A percentile compares a stretch with the other conserved stretches of the same genome.
Evolutionary conservation across 2,113 vertebrate species (phyloP).

Genomic region (mouse (Mus musculus)): GRCm39 chr12:3912501-3913000

Average conservation of each 20-base stretch:
- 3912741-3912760: neutral
- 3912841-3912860: neutral
- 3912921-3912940: neutral
- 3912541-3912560: neutral
- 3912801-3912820: neutral
- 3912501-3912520: constrained; percentile 2
- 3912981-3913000: neutral
- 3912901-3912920: neutral
- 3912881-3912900: neutral
- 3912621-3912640: neutral
- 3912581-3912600: constrained; percentile 13
- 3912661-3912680: neutral
- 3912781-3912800: neutral
- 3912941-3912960: neutral
- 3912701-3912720: neutral
- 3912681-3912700: neutral
- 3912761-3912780: neutral
- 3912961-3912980: neutral
- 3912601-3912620: neutral
- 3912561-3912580: constrained; percentile 28
- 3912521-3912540: neutral
- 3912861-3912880: neutral
- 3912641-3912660: neutral
- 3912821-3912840: neutral
- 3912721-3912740: neutral